Base-by-base conservation (phyloP, 2,797 vertebrate species). In the Gymnothorax reevesii region DNA sequence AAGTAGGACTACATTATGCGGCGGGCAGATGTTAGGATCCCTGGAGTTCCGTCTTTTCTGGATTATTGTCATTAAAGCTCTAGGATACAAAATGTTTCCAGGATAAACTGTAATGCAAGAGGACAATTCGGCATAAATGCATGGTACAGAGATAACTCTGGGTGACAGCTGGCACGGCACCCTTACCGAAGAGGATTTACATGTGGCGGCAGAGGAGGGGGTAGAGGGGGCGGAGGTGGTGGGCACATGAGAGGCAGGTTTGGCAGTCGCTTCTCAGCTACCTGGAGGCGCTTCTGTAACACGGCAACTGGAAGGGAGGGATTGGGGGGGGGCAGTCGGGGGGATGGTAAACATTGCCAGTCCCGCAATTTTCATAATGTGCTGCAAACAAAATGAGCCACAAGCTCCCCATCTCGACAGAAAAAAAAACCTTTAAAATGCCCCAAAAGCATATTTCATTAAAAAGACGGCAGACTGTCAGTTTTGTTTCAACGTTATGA, bases 261-360 rank as follows among this genome's bases (percentile, higher is more conserved):
- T 59, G 82, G 57, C 57, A 83, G n/a, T 9, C 82, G 57, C 12
- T 83, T 83, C 57, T 83, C 82, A 2, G 82, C 82, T 59, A 57
- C 82, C 82, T 83, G 82, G 10, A 83, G 82, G 25, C 82, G 82
- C 82, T 83, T 83, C 82, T 83, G 82, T 13, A 83, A 33, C 82
- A 83, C 82, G 60, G 82, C 82, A 59, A 83, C 82, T 83, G 82
- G 22, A 12, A 4, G 57, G n/a, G 82, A 22, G 79, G 22, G 54
- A 42, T 42, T 1, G 33, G 33, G 33, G 33, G 33, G 33, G 1
- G 33, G 33, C 2, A 2, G 33, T 42, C n/a, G 33, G 33, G 33
- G 33, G 33, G 33, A 42, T 42, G 33, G 49, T 7, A 55, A 27
- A 83, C 57, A 59, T 80, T 80, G 52, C 49, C 49, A 77, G 17